Conservation (phyloP, 1,140 invertebrate genomes). For the Drosophila eugracilis region DNA sequence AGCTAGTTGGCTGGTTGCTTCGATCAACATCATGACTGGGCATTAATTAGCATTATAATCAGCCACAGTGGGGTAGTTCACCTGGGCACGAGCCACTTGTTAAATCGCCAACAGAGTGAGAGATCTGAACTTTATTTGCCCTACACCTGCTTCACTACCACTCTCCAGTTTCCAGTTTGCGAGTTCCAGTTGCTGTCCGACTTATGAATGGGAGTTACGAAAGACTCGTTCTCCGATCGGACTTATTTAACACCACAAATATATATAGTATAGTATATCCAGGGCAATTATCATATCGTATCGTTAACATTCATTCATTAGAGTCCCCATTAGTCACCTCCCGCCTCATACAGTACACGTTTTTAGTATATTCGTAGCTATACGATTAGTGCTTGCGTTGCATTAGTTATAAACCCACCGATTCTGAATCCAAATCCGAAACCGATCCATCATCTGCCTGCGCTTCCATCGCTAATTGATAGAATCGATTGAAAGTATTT, state of each 20-base stretch:
- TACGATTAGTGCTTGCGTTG: conserved; percentile 37
- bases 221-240: conserved; percentile 28
- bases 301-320: conserved; percentile 48
- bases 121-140: conserved; percentile 58
- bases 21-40: conserved; percentile 51
- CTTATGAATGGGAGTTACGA: conserved; percentile 55
- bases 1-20: conserved; percentile 6
- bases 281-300: conserved; percentile 58
- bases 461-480: conserved; percentile 40
- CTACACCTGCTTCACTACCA: conserved; percentile 55
- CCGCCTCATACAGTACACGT: conserved; percentile 17
- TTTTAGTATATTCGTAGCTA: conserved; percentile 9
- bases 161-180: conserved; percentile 1
- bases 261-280: conserved; percentile 34
- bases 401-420: conserved; percentile 34
- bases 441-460: conserved; percentile 31
- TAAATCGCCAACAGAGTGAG: conserved; percentile 28
- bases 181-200: conserved; percentile 10
- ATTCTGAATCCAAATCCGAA: conserved; percentile 14
- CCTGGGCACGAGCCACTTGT: conserved; percentile 75
- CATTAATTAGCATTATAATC: conserved; percentile 76
- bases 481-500: conserved; percentile 43
- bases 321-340: conserved; percentile 54
- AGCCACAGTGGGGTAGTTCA: conserved; percentile 70
- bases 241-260: conserved; percentile 45